Base-by-base conservation (phyloP, 2,113 vertebrate genomes). In the Paratilapia polleni region DNA sequence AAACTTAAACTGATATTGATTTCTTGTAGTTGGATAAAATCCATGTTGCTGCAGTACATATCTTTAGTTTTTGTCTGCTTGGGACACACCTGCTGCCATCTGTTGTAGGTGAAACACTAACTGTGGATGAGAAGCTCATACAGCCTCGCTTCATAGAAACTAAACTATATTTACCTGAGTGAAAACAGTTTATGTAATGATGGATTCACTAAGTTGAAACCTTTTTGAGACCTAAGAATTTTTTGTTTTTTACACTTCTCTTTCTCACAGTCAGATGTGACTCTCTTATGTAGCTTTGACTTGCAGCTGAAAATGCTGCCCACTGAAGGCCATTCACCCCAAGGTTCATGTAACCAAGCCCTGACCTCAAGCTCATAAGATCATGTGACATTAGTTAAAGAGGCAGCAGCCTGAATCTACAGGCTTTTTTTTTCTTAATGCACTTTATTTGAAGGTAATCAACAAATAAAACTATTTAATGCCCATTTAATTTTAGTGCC, bases 1-100 rank as follows among this genome's bases (percentile, higher is more conserved):
- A 36, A 3, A 36, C 34, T 7, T 36, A 36, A 36, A 43, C 41
- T 43, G 11, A 14, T 14, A 47, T 2, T 14, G 43, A 47, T 5
- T 47, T 12, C 43, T 47, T 47, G 14, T 15, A 47, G 59, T 0
- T 17, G 10, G 31, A 9, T 22, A 22, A 64, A 41, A 15, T 5
- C 60, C 60, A 4, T 0, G 10, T 36, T 0, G 7, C 62, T 64
- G 62, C 0, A 22, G 36, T 64, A 5, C 62, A 22, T 41, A 1
- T 17, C 20, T 41, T 36, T 41, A 0, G 61, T 63, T 36, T 4
- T 4, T 38, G 36, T 60, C 2, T 8, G 6, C 36, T 38, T 38
- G 8, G 58, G 22, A 20, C 62, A 5, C 4, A 2, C 19, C 61
- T 14, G 11, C 61, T 36, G 11, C 41, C 38, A 43, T 43, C 11